Percentiles rank a stretch among this genome's conserved stretches.
Evolutionary conservation across 2,797 vertebrate species (phyloP).

Genomic region (Chelon auratus): DNA sequence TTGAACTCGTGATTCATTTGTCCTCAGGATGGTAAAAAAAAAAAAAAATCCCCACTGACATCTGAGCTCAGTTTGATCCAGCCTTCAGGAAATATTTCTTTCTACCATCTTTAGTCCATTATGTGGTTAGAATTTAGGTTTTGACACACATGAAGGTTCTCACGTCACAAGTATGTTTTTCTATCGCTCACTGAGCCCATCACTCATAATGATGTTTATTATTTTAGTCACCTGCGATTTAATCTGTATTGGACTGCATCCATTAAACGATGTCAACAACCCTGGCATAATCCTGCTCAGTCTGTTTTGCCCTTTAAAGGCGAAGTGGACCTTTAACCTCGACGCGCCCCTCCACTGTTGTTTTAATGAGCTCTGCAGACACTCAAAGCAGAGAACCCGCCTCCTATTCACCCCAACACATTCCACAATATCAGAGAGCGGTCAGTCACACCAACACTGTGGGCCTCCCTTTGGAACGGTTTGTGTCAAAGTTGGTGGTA

Average conservation of each 20-base stretch:
- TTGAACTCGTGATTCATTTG: conserved; percentile 33
- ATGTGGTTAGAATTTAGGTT: conserved; percentile 31
- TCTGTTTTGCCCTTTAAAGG: conserved; percentile 25
- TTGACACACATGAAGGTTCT: conserved; percentile 6
- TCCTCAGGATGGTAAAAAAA: conserved; percentile 2
- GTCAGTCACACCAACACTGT: conserved; percentile 24
- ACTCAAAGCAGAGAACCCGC: conserved; percentile 53
- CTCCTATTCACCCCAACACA: conserved; percentile 72
- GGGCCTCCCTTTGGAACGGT: conserved; percentile 16
- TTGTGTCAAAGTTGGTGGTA: conserved; percentile 2
- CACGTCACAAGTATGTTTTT: conserved; percentile 6
- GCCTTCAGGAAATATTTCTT: conserved; percentile 13
- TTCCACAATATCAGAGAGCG: conserved; percentile 65
- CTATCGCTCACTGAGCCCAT: not conserved
- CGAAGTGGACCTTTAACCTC: conserved; percentile 65
- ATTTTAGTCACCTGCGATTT: not conserved
- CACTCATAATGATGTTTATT: not conserved
- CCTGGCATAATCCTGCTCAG: conserved; percentile 16
- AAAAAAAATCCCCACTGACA: not conserved
- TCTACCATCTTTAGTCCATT: conserved; percentile 47
- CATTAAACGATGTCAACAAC: conserved; percentile 9
- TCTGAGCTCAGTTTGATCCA: conserved; percentile 45
- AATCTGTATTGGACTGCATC: not conserved
- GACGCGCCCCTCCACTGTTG: conserved; percentile 45
- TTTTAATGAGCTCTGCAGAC: conserved; percentile 68